Evolutionary conservation across 2,113 vertebrate species (phyloP), one percentile per base, ranked within the genome.

Genomic region (Loxodonta africana): DNA sequence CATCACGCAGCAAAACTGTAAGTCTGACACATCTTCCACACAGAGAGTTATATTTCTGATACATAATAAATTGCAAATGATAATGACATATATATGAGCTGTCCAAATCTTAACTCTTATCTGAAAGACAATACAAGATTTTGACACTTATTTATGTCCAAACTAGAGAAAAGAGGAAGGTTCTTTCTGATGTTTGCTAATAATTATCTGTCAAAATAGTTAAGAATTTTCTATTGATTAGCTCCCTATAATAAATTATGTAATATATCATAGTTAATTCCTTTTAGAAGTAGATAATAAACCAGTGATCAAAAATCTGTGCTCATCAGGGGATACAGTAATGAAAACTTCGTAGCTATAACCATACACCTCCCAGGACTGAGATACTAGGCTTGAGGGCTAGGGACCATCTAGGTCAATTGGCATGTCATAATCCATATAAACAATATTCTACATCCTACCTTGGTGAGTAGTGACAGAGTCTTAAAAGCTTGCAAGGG

Each of bases 151-250:
- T 83, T 93, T 91, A 60, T 67, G 2, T 5, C 57, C 15, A 84
- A 65, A 23, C 76, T 60, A 28, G 77, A 93, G 41, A 93, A 41
- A 12, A 95, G n/a, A 91, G 8, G 41, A 86, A 93, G 41, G 2
- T 83, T 44, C 17, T 46, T 88, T 37, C 14, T 63, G 62, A 53
- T 83, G 18, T 78, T 95, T 83, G 33, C 83, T 91, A 65, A 83
- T 87, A 93, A 83, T 80, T 95, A 8, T 63, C 82, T 88, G 77
- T 91, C 83, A 91, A 88, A 78, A 91, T 65, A 80, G 6, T 78
- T 78, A 65, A 21, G 15, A 88, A 8, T 69, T 5, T 88, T 82
- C 37, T 91, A 17, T 53, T 93, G 73, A 65, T 93, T 62, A 74
- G 28, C 8, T 65, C 37, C 65, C 4, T 30, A 88, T 9, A 88